These are phyloP conservation scores for Hyles vespertilio DNA, from an alignment of 1,140 invertebrate genomes.

Conservation along the genomic window DNA sequence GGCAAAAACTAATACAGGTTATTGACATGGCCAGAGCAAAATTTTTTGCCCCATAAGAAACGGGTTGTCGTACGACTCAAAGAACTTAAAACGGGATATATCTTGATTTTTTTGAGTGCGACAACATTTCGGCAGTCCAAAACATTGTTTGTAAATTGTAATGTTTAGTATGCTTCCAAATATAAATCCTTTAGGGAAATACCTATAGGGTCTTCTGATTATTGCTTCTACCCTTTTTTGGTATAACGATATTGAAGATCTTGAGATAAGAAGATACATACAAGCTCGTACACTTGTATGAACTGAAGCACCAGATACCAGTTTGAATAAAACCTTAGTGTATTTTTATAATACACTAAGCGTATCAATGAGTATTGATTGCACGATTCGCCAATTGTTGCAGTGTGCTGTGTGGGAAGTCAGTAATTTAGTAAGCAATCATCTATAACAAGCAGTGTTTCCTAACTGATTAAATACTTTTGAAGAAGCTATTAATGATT, in stretches of 20 bases:
- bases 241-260: neutral
- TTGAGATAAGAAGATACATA: neutral
- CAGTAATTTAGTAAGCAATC: conserved; percentile 18
- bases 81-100: neutral
- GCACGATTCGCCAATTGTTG: conserved; percentile 19
- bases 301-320: conserved; percentile 1
- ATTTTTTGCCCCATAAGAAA: conserved; percentile 3
- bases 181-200: too few relatives aligned
- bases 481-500: too few relatives aligned
- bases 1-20: conserved; percentile 12
- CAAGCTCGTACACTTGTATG: neutral
- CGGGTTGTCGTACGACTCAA: conserved; percentile 1
- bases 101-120: too few relatives aligned
- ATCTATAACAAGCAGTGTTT: conserved; percentile 7
- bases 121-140: too few relatives aligned
- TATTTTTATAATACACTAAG: neutral
- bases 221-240: too few relatives aligned
- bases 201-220: too few relatives aligned
- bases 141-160: too few relatives aligned
- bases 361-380: conserved; percentile 16
- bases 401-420: conserved; percentile 19
- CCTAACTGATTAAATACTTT: conserved; percentile 6
- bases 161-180: too few relatives aligned
- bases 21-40: conserved; percentile 9
- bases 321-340: neutral